phyloP scores from a whole-genome alignment of 2,888 invertebrate genomes.

The Carabus problematicus region DNA sequence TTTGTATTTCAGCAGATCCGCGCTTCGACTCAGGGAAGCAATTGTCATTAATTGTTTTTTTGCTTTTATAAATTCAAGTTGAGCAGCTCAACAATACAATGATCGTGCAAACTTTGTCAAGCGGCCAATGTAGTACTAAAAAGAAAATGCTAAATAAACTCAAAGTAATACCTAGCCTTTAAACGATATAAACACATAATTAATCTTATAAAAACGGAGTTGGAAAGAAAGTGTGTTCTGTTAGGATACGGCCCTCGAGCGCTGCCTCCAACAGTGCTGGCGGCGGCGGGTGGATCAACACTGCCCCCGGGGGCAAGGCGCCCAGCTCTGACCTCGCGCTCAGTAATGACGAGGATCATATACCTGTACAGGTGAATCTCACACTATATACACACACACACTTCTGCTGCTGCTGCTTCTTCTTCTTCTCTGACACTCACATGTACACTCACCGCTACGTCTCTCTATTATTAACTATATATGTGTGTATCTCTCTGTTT shows the following conservation, averaged over 20 bases:
- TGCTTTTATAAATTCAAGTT: not conserved
- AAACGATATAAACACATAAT: constrained; percentile 1
- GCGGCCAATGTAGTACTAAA: no score
- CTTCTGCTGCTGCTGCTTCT: not conserved
- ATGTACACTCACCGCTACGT: not conserved
- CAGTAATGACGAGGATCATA: constrained; percentile 61
- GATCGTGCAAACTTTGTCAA: no score
- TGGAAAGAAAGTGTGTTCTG: no score
- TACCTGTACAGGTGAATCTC: constrained; percentile 64
- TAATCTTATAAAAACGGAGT: no score
- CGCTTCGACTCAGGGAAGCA: no score
- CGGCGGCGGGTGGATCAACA: constrained; percentile 26
- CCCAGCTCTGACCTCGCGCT: constrained; percentile 57
- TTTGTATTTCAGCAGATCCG: no score
- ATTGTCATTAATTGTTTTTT: not conserved
- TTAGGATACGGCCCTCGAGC: constrained; percentile 38
- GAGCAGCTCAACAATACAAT: not conserved
- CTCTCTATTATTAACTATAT: not conserved
- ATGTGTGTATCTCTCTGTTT: no score
- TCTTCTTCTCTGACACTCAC: not conserved
- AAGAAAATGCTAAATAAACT: no score
- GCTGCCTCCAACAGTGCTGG: constrained; percentile 40
- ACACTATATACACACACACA: no score
- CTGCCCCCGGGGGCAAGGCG: constrained; percentile 49
- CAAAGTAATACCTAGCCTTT: no score